Evolutionary conservation across 2,797 vertebrate species (phyloP).

Genomic region (Muraenolepis orangiensis): DNA sequence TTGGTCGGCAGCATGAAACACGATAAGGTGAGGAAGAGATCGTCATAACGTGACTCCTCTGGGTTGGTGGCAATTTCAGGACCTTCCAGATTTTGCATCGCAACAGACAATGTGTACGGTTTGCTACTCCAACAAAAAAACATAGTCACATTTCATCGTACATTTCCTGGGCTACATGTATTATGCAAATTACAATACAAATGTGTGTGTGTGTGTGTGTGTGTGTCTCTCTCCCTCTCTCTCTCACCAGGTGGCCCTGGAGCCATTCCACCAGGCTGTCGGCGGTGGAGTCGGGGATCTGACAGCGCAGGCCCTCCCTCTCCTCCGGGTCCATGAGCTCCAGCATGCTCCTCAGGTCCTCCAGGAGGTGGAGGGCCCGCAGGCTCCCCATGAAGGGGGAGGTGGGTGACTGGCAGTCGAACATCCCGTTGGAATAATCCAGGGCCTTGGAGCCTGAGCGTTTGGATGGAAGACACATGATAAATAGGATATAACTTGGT

Average conservation of each 20-base stretch:
- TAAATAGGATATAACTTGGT: too few species aligned
- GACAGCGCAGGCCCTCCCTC: constrained; percentile 88
- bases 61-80: neutral
- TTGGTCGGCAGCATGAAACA: constrained; percentile 15
- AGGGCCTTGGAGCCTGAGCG: constrained; percentile 89
- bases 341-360: constrained; percentile 87
- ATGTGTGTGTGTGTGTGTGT: neutral
- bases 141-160: neutral
- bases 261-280: constrained; percentile 89
- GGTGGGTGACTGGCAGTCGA: constrained; percentile 96
- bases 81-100: neutral
- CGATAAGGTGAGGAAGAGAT: neutral
- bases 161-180: neutral
- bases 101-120: neutral
- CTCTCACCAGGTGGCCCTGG: constrained; percentile 86
- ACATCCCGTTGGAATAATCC: constrained; percentile 94
- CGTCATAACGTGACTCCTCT: neutral
- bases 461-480: neutral
- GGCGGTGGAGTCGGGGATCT: constrained; percentile 89
- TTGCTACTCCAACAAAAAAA: neutral
- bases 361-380: constrained; percentile 88
- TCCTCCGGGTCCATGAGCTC: constrained; percentile 94
- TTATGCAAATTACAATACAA: neutral
- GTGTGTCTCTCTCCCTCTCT: neutral
- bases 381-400: constrained; percentile 93